A percentile compares a stretch with the other conserved stretches of the same genome.
Conservation (phyloP, 2,888 invertebrate species). For the Eristalinus sepulchralis region DNA sequence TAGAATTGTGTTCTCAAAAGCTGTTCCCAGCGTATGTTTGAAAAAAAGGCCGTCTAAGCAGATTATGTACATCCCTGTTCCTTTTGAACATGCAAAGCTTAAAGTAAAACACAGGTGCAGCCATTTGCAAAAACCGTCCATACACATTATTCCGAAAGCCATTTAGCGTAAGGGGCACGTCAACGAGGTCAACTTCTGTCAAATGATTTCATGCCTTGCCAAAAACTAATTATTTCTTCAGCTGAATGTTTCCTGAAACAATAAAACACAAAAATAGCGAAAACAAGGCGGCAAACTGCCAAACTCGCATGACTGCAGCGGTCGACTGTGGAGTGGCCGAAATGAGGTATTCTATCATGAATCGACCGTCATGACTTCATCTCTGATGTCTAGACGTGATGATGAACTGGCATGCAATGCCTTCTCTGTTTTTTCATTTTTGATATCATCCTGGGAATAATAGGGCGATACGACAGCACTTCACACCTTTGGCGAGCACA, state of each 20-base stretch:
- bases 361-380: neutral
- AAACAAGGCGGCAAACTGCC: neutral
- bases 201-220: neutral
- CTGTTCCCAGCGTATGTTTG: too few species aligned
- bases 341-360: neutral
- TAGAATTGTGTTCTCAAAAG: too few species aligned
- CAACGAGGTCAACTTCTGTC: neutral
- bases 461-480: neutral
- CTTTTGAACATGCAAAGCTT: too few species aligned
- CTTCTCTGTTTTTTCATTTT: neutral
- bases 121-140: too few species aligned
- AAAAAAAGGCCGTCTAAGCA: too few species aligned
- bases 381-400: neutral
- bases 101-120: too few species aligned
- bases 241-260: neutral
- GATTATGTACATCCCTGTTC: too few species aligned
- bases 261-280: neutral
- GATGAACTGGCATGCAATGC: neutral
- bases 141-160: too few species aligned
- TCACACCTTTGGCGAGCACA: neutral
- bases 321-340: neutral
- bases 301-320: neutral
- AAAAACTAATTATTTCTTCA: neutral
- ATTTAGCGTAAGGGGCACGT: neutral
- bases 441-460: neutral